Evolutionary conservation across 1,140 invertebrate species (phyloP), one percentile per base, ranked within the genome.

Genomic region (Drosophila erecta): DNA sequence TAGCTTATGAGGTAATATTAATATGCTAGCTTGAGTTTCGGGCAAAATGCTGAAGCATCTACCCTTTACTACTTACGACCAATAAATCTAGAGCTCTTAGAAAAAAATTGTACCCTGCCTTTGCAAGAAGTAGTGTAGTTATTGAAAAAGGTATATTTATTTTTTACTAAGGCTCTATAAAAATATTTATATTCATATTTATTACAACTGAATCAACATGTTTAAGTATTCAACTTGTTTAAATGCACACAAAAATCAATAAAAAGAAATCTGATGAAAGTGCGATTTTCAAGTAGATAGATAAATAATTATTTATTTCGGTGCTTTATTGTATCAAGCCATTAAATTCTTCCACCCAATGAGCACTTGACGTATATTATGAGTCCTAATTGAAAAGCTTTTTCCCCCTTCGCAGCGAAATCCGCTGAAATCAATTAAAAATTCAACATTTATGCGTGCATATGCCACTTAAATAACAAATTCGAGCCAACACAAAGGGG

Each of bases 381-480:
- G 12, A 56, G 50, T 30, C 14, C 33, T 53, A 61, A 76, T 76
- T 72, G 60, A 75, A 78, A 43, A 40, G 15, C 64, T 24, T 38
- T 65, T 30, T 27, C 51, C 58, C 61, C 47, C n/a, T n/a, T 65
- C 40, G 41, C 11, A 38, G 46, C 46, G 38, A 57, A 56, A 41
- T 69, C 62, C 35, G 51, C 37, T 54, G 56, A 17, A 79, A 87
- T 89, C 71, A 87, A 87, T 87, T 87, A 89, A 83, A 73, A 67
- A 83, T 66, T 73, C 33, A 65, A 57, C 59, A 46, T 69, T 76
- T 76, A 57, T 38, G 65, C 65, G 72, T 46, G 17, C 79, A 86
- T 83, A 83, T 79, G 84, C 62, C 59, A 71, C 30, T 53, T 43
- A 77, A 65, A 74, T 58, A 64, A 47, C 55, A 58, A 75, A 78